phyloP scores from a whole-genome alignment of 1,140 invertebrate species.

The Gonatopus flavifemur region DNA sequence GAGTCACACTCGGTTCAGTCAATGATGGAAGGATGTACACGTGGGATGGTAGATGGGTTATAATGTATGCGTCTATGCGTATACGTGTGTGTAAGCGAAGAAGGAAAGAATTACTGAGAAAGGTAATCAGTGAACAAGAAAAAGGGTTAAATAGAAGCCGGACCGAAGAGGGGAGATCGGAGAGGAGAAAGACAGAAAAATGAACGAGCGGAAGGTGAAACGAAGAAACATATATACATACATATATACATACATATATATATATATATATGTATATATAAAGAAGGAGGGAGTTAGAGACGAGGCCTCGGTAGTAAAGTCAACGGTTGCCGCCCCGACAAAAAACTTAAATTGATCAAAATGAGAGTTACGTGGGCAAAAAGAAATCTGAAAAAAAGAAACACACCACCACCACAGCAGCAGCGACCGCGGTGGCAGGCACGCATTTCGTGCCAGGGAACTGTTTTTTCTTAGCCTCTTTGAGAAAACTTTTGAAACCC shows the following conservation, averaged over 20 bases:
- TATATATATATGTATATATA: too few relatives aligned
- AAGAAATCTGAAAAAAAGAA: too few relatives aligned
- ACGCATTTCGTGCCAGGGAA: constrained; percentile 31
- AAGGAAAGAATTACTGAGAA: constrained; percentile 12
- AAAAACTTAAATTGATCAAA: constrained; percentile 50
- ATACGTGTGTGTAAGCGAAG: constrained; percentile 2
- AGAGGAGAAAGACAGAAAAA: constrained; percentile 1
- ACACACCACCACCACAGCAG: too few relatives aligned
- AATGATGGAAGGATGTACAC: constrained; percentile 9
- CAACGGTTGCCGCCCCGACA: constrained; percentile 41
- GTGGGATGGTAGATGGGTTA: constrained; percentile 16
- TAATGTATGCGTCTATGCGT: constrained; percentile 20
- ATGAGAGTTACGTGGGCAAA: constrained; percentile 49
- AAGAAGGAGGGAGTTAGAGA: constrained; percentile 18
- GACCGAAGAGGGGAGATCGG: neutral
- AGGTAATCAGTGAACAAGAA: constrained; percentile 34
- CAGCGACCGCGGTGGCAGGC: constrained; percentile 33
- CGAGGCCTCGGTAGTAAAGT: constrained; percentile 41
- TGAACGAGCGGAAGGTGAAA: neutral
- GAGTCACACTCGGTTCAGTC: constrained; percentile 15
- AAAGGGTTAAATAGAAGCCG: too few relatives aligned
- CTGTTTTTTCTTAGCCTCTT: too few relatives aligned
- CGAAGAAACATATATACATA: neutral
- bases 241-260: too few relatives aligned
- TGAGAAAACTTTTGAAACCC: too few relatives aligned